phyloP scores from a whole-genome alignment of 2,797 vertebrate species.

The Acanthurus leucopareius region DNA sequence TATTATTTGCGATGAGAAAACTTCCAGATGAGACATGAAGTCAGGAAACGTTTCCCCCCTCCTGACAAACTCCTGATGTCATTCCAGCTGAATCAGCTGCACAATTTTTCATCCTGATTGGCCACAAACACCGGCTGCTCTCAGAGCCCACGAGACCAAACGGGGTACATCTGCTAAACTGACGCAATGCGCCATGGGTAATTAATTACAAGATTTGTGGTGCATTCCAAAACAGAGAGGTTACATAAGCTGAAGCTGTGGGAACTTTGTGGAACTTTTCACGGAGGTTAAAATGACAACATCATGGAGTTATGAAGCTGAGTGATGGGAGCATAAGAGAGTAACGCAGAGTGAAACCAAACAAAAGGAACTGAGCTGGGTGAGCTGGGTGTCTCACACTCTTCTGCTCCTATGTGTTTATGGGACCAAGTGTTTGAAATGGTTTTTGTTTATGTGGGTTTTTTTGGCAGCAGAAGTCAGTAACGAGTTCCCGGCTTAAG shows the following conservation, averaged over 20 bases:
- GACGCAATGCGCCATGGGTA: slow-evolving; percentile 62
- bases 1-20: slow-evolving; percentile 18
- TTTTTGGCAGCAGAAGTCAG: no score
- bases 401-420: no score
- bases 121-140: slow-evolving; percentile 46
- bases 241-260: slow-evolving; percentile 49
- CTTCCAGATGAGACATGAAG: slow-evolving; percentile 27
- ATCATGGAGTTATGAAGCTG: no score
- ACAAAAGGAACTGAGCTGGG: neutral
- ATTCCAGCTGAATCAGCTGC: slow-evolving; percentile 44
- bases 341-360: neutral
- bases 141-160: slow-evolving; percentile 25
- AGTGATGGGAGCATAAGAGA: neutral
- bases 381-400: no score
- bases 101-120: slow-evolving; percentile 41
- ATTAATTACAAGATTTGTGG: slow-evolving; percentile 51
- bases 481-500: no score
- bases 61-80: slow-evolving; percentile 17
- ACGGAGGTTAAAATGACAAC: slow-evolving; percentile 15
- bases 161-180: slow-evolving; percentile 49
- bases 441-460: no score
- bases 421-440: no score
- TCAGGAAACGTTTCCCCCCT: slow-evolving; percentile 23
- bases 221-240: slow-evolving; percentile 49
- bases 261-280: slow-evolving; percentile 23